A percentile compares a stretch with the other conserved stretches of the same genome.
These are phyloP conservation scores for Sceloporus undulatus DNA, from an alignment of 2,113 vertebrate species.

Conservation along the genomic window DNA sequence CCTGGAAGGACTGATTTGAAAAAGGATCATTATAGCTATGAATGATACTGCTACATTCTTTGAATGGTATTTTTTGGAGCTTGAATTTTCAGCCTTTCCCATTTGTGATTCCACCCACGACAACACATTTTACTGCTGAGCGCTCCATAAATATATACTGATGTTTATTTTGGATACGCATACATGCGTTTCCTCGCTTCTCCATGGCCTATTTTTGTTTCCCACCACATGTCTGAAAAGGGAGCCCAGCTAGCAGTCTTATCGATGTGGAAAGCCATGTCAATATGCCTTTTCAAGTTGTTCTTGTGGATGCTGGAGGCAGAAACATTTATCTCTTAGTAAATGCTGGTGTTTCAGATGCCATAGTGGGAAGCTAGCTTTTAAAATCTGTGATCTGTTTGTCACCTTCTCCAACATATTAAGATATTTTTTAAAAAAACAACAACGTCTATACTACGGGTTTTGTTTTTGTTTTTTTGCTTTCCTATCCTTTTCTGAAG, in stretches of 20 bases:
- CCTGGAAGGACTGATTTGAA: background rate
- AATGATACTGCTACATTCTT: background rate
- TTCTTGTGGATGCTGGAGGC: slow-evolving; percentile 6
- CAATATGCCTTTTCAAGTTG: background rate
- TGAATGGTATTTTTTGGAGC: background rate
- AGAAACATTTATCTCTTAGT: slow-evolving; percentile 7
- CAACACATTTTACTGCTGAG: background rate
- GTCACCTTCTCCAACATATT: background rate
- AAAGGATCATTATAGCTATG: background rate
- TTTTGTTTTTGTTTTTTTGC: background rate
- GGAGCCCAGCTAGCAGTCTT: slow-evolving; percentile 9
- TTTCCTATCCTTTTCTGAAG: background rate
- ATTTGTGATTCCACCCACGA: background rate
- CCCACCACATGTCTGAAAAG: background rate
- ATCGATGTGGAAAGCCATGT: background rate
- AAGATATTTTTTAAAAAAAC: background rate
- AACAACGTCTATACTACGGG: background rate
- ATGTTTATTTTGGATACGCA: background rate
- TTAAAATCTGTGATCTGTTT: slow-evolving; percentile 13
- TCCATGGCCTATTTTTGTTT: slow-evolving; percentile 4
- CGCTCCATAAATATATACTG: background rate
- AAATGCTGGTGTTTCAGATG: background rate
- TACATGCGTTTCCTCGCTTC: background rate
- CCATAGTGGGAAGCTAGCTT: background rate
- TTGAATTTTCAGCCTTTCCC: background rate